Evolutionary conservation across 2,113 vertebrate genomes (phyloP), one percentile per base, ranked within the genome.

Genomic region (Choloepus hoffmanni): DNA sequence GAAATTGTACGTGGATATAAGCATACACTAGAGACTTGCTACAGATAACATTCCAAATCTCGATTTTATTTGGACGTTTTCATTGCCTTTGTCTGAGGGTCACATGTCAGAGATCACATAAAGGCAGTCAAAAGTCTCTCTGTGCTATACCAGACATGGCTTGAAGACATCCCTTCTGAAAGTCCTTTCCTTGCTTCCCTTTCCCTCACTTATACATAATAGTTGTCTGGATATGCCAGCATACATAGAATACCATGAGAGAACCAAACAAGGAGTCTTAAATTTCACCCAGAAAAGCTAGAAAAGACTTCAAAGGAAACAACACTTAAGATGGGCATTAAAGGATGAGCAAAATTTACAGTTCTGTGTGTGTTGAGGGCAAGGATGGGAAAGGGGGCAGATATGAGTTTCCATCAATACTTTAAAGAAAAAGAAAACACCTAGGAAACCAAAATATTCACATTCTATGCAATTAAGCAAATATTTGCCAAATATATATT

Each of bases 311-410:
- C 89, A 26, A 85, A 94, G 43, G 28, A 50, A 26, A 94, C 74
- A 90, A 92, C 5, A 16, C 70, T 86, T 81, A 26, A 79, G 48
- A 92, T 30, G 33, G 9, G 18, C 36, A 74, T 53, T 76, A 70
- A 87, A 92, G 85, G 68, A 92, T 40, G 1, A 67, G 1, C 16
- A 97, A 19, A 90, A 74, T 70, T 82, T 89, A 58, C 18, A 85
- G 23, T 76, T 50, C 28, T 68, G 6, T 30, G 19, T 76, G 18
- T 77, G 28, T 13, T 83, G n/a, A 97, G 68, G 50, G 33, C n/a
- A 95, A 28, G 11, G 7, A 70, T 16, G 48, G 3, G 21, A 86
- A 90, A 90, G 11, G 1, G 9, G 19, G 10, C 0, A 78, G 28
- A 40, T 40, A n/a, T 55, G 14, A 58, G 18, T 77, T 79, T 93